Base-by-base conservation (phyloP, 2,797 vertebrate species). In the Corythornis leucogaster region DNA sequence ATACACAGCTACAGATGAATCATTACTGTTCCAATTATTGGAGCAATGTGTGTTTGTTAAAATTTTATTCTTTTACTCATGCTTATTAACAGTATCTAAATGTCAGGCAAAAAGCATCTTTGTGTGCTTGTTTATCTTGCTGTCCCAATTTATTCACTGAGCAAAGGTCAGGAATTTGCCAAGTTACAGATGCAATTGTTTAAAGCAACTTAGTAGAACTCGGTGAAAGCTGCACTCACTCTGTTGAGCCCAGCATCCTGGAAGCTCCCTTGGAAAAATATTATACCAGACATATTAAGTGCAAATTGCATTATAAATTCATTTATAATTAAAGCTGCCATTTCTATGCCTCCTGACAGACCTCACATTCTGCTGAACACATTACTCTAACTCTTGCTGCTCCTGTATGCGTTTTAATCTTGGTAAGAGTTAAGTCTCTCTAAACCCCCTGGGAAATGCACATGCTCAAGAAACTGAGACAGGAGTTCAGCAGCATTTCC, bases 311-410 rank as follows among this genome's bases (percentile, higher is more conserved):
- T 90, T 89, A 95, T 62, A 78, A 94, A 95, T 85, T 82, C 3
- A 92, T 92, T 90, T 91, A 62, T 91, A 94, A 93, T 94, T 92
- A 93, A 95, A 94, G 89, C 73, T 66, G 35, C 61, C 31, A 66
- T 92, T 96, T 92, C 90, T 85, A 58, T 90, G 75, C 81, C 90
- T 95, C 76, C 79, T 93, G 93, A 80, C 93, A 95, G 77, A 91
- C 46, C 64, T 51, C 42, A 70, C 51, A 42, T 81, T 89, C 85
- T 87, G 85, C 83, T 85, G 90, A 93, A 77, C 42, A 33, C 46
- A 86, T 57, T 31, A 7, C 24, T 85, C 76, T 63, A 80, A 50
- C 57, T 46, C 64, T 68, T 55, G 24, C 31, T 79, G 71, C 15
- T 82, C 82, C 54, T 58, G 8, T 64, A 51, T 18, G 6, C 6